These are phyloP conservation scores for Monomorium pharaonis DNA, from an alignment of 1,140 invertebrate species.

Conservation along the genomic window DNA sequence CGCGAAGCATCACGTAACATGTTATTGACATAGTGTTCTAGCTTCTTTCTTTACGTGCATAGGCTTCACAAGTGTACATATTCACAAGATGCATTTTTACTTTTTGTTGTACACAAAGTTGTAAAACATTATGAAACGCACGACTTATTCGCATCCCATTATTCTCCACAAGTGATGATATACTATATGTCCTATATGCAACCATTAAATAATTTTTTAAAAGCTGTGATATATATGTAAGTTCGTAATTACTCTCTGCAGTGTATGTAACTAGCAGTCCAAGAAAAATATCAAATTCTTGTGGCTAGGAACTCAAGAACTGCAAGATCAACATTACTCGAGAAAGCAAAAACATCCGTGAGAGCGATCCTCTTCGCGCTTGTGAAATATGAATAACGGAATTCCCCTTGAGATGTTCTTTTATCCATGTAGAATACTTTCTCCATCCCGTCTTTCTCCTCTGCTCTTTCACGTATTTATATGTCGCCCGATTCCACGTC, in stretches of 20 bases:
- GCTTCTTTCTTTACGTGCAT: background rate
- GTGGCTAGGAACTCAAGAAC: background rate
- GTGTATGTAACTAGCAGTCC: background rate
- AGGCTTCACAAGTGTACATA: background rate
- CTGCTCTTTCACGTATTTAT: background rate
- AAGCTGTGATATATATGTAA: background rate
- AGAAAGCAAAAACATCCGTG: background rate
- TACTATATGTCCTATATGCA: background rate
- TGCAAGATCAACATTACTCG: background rate
- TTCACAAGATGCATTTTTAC: background rate
- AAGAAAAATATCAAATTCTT: background rate
- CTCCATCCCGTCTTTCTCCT: background rate
- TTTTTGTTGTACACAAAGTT: no score
- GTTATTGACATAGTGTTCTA: background rate
- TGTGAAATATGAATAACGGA: conserved; percentile 30
- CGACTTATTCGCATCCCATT: background rate
- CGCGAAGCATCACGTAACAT: background rate
- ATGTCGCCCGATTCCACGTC: background rate
- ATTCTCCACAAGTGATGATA: no score
- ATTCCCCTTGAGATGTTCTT: conserved; percentile 4
- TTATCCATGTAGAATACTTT: conserved; percentile 17
- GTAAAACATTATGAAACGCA: background rate
- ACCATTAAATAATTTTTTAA: background rate
- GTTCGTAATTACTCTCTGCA: background rate
- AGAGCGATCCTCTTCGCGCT: background rate